Base-by-base conservation (phyloP, 2,888 invertebrate species). In the Galeruca laticollis region DNA sequence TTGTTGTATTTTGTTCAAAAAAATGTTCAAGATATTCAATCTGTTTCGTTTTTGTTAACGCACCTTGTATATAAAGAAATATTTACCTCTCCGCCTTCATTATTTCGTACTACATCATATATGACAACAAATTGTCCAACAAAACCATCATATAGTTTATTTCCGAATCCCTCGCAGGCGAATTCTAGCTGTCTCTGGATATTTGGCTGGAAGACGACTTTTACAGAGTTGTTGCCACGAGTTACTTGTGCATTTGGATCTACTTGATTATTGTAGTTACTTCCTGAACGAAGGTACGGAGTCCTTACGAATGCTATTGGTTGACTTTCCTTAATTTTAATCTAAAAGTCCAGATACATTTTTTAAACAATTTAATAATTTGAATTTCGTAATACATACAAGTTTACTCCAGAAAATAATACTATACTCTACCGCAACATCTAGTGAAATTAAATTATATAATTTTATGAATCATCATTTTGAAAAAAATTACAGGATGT, bases 71-170 rank as follows among this genome's bases (percentile, higher is more conserved):
- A 18, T 21, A 37, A 20, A 26, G 4, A 10, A 43, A 35, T 26
- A 57, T 35, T 57, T 70, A 74, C 86, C 83, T 90, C 88, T 20
- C 90, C 91, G 33, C 88, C 87, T 69, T 87, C 84, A 1, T 87
- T 83, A 78, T 86, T 84, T 2, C 90, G 85, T 21, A 88, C 87
- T 0, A 92, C 90, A 73, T 92, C 91, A 81, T 92, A 92, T 76
- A 90, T 89, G 31, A 92, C 89, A 4, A 90, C 87, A 74, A 92
- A 90, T 78, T 91, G 89, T 0, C 90, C 91, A 18, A 88, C 86
- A 3, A 89, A 83, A 0, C 89, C 90, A 64, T 87, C 77, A 56
- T 81, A 75, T 49, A 77, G 78, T 11, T 76, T 73, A 21, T 79
- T 80, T 31, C 79, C 79, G 9, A 75, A 68, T 59, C 68, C 78